Base-by-base conservation (phyloP, 2,888 invertebrate genomes). In the Nephrotoma appendiculata region DNA sequence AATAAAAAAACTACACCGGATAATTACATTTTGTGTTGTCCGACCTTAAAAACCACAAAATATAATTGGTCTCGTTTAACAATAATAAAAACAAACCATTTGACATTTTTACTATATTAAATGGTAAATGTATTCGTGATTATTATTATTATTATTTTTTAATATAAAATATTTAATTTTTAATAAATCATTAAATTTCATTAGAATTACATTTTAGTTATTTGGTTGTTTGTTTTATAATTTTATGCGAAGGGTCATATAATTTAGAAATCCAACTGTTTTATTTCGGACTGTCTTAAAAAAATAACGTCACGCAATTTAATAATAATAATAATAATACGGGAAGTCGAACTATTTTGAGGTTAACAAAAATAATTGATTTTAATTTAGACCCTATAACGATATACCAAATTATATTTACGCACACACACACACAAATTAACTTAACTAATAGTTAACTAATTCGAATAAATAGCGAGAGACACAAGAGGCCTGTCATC, bases 21-120 rank as follows among this genome's bases (percentile, higher is more conserved):
- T 84, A 84, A 84, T 84, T 84, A 84, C 84, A 84, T 84, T 84
- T 42, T 84, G 84, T 84, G 84, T 71, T 71, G 71, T 71, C 71
- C 71, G 71, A 84, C 84, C 84, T 84, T 71, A 71, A 71, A 84
- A 84, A 84, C 84, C 84, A 84, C 84, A 84, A 84, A 84, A 84
- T 84, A 84, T 84, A 84, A 84, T 84, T 84, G 84, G 84, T 43
- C 71, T 84, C 43, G 84, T 84, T 42, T 84, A 84, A 84, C 43
- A 84, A 84, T 84, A 84, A 84, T 84, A 84, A 84, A 15, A 84
- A 84, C 43, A 84, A 84, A 41, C 84, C 41, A 84, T 84, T 84
- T 84, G 84, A 84, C 84, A 84, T 84, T 84, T 84, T 84, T 71
- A 71, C 71, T 71, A 71, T 71, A 71, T 71, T 71, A 71, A 71